Base-by-base conservation (phyloP, 2,113 vertebrate species). In the Notarius quadriscutis region DNA sequence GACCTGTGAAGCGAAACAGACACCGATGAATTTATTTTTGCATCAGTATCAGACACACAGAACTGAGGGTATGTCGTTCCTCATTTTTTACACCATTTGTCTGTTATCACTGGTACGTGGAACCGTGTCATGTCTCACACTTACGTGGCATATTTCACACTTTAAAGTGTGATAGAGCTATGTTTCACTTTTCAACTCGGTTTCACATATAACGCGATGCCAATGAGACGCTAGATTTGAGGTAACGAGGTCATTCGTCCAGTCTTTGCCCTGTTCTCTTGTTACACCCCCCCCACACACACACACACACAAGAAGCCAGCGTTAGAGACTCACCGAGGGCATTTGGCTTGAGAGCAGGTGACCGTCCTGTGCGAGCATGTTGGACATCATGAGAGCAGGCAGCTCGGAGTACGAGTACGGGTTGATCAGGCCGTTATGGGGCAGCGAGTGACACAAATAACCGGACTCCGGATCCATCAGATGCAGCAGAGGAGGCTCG, bases 301-400 rank as follows among this genome's bases (percentile, higher is more conserved):
- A 41, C 34, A 41, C 11, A 0, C 10, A 50, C 69, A 12, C 15
- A 41, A 78, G 60, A 30, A 57, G 34, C 83, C 65, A 81, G 78
- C 51, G 27, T 8, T 25, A 15, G 22, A 27, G 90, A 98, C 98
- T 99, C 93, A 99, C 98, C 92, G 98, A 97, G 92, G 97, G 97
- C 92, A 99, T 97, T 91, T 99, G 98, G 93, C 97, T 96, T 84
- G 98, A 97, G 55, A 99, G 97, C 65, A 99, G 97, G 91, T 99
- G 98, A 81, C 97, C 94, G 5, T 99, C 98, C 95, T 99, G 98
- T 48, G 96, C 96, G 92, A 99, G 89, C 98, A 99, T 99, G 95
- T 98, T 99, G 91, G 98, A 98, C 92, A 99, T 98, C 98, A 99
- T 99, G 93, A 99, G 97, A 89, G 98, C 97, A 0, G 98, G 98